phyloP scores from a whole-genome alignment of 2,113 vertebrate genomes.

The Pogona vitticeps region DNA sequence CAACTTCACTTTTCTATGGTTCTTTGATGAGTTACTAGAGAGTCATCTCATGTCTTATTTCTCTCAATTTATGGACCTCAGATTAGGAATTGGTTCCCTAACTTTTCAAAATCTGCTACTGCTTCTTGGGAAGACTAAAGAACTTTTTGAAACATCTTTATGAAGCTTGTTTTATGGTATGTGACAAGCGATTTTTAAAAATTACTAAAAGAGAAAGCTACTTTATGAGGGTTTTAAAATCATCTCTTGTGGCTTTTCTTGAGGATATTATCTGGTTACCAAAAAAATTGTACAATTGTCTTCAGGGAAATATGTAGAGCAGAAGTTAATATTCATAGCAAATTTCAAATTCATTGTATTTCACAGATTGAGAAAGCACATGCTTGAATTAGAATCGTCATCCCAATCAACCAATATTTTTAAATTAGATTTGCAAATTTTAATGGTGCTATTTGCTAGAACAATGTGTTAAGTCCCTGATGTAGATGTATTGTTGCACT shows the following conservation, averaged over 20 bases:
- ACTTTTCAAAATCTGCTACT: neutral
- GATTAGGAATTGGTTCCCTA: neutral
- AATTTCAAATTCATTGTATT: slow-evolving; percentile 28
- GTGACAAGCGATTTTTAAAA: neutral
- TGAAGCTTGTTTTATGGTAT: neutral
- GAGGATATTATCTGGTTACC: neutral
- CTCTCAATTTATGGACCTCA: neutral
- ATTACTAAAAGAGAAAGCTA: neutral
- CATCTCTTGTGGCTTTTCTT: neutral
- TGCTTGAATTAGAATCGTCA: slow-evolving; percentile 20
- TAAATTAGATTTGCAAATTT: slow-evolving; percentile 26
- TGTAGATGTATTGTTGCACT: neutral
- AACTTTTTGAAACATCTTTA: neutral
- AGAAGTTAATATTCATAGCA: slow-evolving; percentile 31
- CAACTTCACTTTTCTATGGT: no score
- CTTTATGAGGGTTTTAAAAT: neutral
- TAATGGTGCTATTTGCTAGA: neutral
- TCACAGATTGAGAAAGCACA: slow-evolving; percentile 2
- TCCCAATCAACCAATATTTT: slow-evolving; percentile 15
- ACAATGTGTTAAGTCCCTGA: slow-evolving; percentile 17
- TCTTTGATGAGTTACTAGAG: no score
- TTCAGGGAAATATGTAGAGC: slow-evolving; percentile 12
- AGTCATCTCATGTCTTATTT: neutral
- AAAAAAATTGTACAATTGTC: neutral
- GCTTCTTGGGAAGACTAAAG: neutral